Conservation (phyloP, 2,888 invertebrate genomes). For the Nemoura dubitans region DNA sequence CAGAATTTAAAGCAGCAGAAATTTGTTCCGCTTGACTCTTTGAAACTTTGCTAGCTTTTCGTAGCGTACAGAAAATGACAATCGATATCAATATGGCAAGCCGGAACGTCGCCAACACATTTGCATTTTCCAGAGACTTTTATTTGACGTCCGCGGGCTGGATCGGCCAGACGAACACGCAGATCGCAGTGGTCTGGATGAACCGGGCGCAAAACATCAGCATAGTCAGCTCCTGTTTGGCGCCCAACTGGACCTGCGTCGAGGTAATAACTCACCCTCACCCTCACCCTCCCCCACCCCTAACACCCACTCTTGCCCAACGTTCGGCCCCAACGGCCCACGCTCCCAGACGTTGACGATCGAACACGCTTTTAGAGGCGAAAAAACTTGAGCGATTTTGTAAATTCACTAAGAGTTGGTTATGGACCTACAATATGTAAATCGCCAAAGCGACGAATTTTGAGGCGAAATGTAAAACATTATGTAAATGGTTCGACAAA, state of each 20-base stretch:
- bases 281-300: neutral
- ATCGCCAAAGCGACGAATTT: neutral
- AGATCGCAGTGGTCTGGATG: conserved; percentile 91
- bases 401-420: neutral
- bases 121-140: conserved; percentile 75
- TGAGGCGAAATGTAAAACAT: neutral
- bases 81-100: neutral
- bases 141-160: conserved; percentile 93
- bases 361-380: neutral
- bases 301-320: too few species aligned
- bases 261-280: conserved; percentile 69
- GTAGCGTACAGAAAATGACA: neutral
- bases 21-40: neutral
- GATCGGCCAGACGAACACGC: conserved; percentile 80
- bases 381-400: conserved; percentile 7
- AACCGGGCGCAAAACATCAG: conserved; percentile 93
- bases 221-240: conserved; percentile 84
- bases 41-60: neutral
- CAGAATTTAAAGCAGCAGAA: neutral
- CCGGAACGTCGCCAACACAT: too few species aligned
- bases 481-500: neutral
- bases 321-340: neutral
- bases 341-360: neutral
- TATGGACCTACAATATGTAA: conserved; percentile 7
- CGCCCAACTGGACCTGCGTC: conserved; percentile 84